Percentiles rank a stretch among this genome's conserved stretches.
Conservation (phyloP, 2,888 invertebrate species). For the Rotaria macrura region DNA sequence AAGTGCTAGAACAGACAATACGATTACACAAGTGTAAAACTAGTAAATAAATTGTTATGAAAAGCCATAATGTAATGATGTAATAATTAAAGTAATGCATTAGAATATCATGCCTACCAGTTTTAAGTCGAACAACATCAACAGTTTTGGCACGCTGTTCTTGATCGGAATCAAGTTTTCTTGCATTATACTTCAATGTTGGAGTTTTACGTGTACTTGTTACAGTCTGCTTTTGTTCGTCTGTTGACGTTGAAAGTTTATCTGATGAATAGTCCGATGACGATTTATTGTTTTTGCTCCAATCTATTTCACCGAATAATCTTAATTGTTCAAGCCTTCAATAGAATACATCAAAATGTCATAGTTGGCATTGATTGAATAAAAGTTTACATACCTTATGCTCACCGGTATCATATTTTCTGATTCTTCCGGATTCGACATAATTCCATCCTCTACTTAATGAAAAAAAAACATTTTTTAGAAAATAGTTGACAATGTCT, state of each 20-base stretch:
- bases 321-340: neutral
- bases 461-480: neutral
- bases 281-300: neutral
- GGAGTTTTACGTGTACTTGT: neutral
- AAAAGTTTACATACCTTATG: neutral
- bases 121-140: constrained; percentile 5
- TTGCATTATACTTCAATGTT: neutral
- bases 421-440: neutral
- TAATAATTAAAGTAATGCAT: neutral
- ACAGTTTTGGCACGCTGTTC: constrained; percentile 5
- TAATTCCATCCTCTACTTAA: neutral
- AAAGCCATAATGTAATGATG: neutral
- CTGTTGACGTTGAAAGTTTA: neutral
- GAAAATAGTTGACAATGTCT: too few relatives aligned
- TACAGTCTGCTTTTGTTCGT: neutral
- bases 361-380: neutral
- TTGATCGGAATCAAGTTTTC: neutral
- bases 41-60: neutral
- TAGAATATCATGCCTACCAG: neutral
- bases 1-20: too few relatives aligned
- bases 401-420: neutral
- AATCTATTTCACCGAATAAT: neutral
- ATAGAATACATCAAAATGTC: neutral
- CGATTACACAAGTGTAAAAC: neutral
- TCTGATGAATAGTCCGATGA: neutral